A percentile compares a stretch with the other conserved stretches of the same genome.
Conservation (phyloP, 2,888 invertebrate genomes). For the Parnassius orleans region DNA sequence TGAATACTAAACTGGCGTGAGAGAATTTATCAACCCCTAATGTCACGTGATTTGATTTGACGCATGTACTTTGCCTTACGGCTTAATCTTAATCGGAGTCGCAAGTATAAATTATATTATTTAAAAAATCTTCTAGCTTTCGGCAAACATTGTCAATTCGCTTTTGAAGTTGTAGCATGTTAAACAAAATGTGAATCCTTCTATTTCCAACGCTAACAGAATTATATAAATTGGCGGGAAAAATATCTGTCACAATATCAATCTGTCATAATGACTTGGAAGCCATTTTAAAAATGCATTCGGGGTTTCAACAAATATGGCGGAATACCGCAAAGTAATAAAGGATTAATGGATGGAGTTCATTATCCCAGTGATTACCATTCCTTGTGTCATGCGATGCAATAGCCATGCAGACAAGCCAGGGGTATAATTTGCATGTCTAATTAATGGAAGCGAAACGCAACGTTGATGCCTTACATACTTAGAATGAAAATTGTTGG, state of each 20-base stretch:
- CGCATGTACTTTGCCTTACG: too few relatives aligned
- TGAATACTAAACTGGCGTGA: too few relatives aligned
- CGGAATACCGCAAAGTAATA: conserved; percentile 21
- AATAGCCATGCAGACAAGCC: conserved; percentile 9
- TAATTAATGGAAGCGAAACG: conserved; percentile 19
- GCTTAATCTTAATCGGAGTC: too few relatives aligned
- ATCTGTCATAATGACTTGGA: not conserved
- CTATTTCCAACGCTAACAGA: too few relatives aligned
- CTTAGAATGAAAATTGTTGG: conserved; percentile 12
- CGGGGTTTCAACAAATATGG: conserved; percentile 2
- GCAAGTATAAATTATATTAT: too few relatives aligned
- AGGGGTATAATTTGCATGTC: conserved; percentile 23
- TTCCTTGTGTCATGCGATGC: conserved; percentile 13
- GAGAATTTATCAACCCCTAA: not conserved
- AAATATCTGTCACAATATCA: too few relatives aligned
- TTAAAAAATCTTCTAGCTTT: too few relatives aligned
- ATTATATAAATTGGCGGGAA: too few relatives aligned
- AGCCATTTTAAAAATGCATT: conserved; percentile 21
- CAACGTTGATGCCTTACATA: conserved; percentile 8
- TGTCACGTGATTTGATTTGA: too few relatives aligned
- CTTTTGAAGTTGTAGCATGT: too few relatives aligned
- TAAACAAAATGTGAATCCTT: too few relatives aligned
- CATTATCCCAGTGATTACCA: conserved; percentile 17
- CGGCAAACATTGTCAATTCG: too few relatives aligned
- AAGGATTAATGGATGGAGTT: conserved; percentile 22